These are phyloP conservation scores for Cephus sareptanus DNA, from an alignment of 2,888 invertebrate genomes.

Conservation along the genomic window DNA sequence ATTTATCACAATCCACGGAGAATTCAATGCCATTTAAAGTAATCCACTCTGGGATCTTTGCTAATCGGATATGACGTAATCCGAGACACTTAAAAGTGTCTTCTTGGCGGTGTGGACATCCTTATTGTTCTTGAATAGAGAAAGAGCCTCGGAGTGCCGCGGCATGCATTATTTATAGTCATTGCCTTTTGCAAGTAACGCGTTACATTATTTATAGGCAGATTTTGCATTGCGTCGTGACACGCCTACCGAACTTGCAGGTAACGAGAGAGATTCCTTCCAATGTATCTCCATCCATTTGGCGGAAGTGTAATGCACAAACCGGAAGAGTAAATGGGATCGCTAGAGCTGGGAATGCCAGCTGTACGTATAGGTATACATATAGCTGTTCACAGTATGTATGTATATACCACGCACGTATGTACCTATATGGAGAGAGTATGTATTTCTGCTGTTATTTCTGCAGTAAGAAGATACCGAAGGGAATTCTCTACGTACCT, in stretches of 20 bases:
- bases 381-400: neutral
- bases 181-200: conserved; percentile 4
- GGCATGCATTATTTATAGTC: conserved; percentile 2
- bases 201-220: conserved; percentile 1
- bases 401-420: neutral
- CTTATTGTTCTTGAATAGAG: neutral
- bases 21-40: neutral
- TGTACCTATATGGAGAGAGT: neutral
- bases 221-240: neutral
- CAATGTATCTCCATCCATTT: neutral
- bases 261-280: neutral
- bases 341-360: neutral
- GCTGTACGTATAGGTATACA: neutral
- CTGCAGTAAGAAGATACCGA: neutral
- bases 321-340: neutral
- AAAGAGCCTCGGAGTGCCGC: neutral
- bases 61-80: neutral
- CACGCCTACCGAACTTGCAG: neutral
- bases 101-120: neutral
- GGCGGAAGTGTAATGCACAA: neutral
- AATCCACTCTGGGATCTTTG: neutral
- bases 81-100: neutral
- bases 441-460: neutral
- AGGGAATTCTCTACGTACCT: neutral
- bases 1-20: neutral